Conservation (phyloP, 2,113 vertebrate species). For the Neogobius melanostomus region DNA sequence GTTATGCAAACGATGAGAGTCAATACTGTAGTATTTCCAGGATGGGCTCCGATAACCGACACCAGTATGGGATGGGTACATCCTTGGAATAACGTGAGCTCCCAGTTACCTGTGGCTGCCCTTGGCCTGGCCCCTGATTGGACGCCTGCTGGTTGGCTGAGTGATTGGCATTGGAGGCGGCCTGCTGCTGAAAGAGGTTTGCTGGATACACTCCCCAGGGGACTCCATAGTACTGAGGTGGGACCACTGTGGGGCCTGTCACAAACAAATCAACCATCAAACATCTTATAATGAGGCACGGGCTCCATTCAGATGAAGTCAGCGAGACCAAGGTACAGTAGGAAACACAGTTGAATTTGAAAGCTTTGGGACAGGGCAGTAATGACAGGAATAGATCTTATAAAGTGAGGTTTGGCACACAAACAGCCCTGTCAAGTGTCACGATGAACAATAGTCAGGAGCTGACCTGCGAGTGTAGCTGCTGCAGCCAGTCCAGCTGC, state of each 20-base stretch:
- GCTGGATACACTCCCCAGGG: constrained; percentile 98
- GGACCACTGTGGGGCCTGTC: constrained; percentile 93
- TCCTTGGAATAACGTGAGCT: background rate
- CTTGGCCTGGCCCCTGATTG: constrained; percentile 87
- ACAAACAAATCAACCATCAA: constrained; percentile 7
- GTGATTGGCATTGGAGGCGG: constrained; percentile 84
- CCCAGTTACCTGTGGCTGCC: constrained; percentile 86
- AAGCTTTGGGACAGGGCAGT: too few relatives aligned
- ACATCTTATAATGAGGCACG: background rate
- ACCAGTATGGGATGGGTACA: too few relatives aligned
- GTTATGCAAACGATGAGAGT: too few relatives aligned
- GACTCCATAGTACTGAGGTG: constrained; percentile 96
- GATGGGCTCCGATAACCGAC: too few relatives aligned
- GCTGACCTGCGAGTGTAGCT: constrained; percentile 89
- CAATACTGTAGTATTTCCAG: too few relatives aligned
- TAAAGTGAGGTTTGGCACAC: too few relatives aligned
- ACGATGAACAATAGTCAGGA: background rate
- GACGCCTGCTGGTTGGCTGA: constrained; percentile 88
- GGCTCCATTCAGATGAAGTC: too few relatives aligned
- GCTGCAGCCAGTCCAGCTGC: constrained; percentile 94
- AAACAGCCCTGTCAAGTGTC: too few relatives aligned
- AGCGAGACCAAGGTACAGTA: too few relatives aligned
- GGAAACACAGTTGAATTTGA: too few relatives aligned
- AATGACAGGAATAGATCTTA: too few relatives aligned
- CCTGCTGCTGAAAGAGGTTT: constrained; percentile 96